These are phyloP conservation scores for Amblyraja radiata DNA, from an alignment of 2,797 vertebrate genomes.

Conservation along the genomic window DNA sequence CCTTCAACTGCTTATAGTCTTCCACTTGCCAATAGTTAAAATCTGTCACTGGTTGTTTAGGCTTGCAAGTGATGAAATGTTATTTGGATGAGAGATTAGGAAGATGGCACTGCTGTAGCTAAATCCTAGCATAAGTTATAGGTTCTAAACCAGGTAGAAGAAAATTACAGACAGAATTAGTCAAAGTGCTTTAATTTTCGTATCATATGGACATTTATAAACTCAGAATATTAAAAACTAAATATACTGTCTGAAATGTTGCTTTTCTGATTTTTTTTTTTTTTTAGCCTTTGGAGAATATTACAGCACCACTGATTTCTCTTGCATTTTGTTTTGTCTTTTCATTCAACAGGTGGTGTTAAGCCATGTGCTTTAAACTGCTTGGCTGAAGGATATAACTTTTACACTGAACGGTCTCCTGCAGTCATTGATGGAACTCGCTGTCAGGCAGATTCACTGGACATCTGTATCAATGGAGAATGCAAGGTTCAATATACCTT, in stretches of 20 bases:
- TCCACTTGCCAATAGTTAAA: neutral
- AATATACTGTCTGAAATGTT: slow-evolving; percentile 4
- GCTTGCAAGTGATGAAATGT: neutral
- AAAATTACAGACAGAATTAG: neutral
- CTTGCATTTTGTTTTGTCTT: slow-evolving; percentile 37
- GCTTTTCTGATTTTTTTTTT: neutral
- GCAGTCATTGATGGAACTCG: slow-evolving; percentile 93
- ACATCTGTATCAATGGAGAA: slow-evolving; percentile 98
- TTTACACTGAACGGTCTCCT: slow-evolving; percentile 94
- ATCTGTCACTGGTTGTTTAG: neutral
- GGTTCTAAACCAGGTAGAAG: neutral
- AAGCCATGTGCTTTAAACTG: slow-evolving; percentile 97
- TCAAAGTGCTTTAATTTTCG: neutral
- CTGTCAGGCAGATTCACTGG: slow-evolving; percentile 89
- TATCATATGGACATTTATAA: neutral
- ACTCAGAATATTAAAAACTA: neutral
- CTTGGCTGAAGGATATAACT: slow-evolving; percentile 96
- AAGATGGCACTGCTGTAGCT: neutral
- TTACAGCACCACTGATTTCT: neutral
- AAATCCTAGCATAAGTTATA: too few relatives aligned
- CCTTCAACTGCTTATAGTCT: neutral
- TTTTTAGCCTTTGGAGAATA: neutral
- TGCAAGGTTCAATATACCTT: slow-evolving; percentile 75
- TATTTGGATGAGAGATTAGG: slow-evolving; percentile 3
- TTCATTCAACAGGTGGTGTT: slow-evolving; percentile 76